Evolutionary conservation across 2,888 invertebrate genomes (phyloP), one percentile per base, ranked within the genome.

Genomic region (Leptothorax acervorum): DNA sequence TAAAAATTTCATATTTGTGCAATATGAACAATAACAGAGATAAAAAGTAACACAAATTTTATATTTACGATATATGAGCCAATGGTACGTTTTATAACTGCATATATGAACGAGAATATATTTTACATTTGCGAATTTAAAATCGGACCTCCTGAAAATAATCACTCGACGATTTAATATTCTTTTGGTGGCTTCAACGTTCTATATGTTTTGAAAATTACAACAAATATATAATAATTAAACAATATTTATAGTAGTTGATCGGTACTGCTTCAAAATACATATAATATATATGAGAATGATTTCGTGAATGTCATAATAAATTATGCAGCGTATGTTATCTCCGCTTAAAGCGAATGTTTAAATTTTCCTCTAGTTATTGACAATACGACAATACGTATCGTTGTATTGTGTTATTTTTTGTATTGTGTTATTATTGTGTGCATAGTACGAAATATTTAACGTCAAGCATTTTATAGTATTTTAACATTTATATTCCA

Each of bases 161-260:
- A 68, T 48, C 4, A 18, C 3, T 65, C 23, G 28, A 18, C 66
- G 11, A 28, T 45, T 68, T 48, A 51, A 48, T 45, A 18, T 51
- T 51, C 45, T 9, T 51, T 11, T 18, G 15, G 23, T 63, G 11
- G 28, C 18, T 15, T 55, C 53, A n/a, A 31, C 18, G 18, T 68
- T 51, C 31, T 28, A 5, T 18, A 51, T 15, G 31, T 48, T 65
- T 68, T 68, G 53, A 55, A 53, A 71, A 23, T 71, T 71, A 23
- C 39, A 48, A 31, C 8, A 51, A 70, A n/a, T 51, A 11, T 70
- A 31, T 5, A n/a, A 70, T 71, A 39, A 70, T 51, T 51, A 53
- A n/a, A 12, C 31, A 12, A 53, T 53, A 51, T 70, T n/a, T 11
- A 12, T 11, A 12, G 51, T n/a, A 53, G 1, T 53, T 53, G 28